Evolutionary conservation across 1,140 invertebrate species (phyloP), one percentile per base, ranked within the genome.

Genomic region (Xylocopa sonorina): DNA sequence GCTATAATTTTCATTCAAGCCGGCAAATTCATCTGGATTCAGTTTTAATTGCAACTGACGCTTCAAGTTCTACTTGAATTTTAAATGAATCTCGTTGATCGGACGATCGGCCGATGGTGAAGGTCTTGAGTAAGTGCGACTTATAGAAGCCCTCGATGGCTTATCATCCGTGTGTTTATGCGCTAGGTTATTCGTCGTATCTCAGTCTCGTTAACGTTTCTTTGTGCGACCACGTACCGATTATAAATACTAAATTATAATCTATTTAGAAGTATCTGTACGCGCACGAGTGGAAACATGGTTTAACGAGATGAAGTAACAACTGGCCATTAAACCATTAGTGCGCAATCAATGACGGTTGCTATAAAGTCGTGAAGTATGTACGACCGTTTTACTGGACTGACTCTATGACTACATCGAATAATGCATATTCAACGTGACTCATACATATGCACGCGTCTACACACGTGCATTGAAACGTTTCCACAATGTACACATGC

Each of bases 361-460:
- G 57, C 27, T 12, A n/a, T n/a, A 69, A 73, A 72, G 48, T 58
- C 29, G 58, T 73, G 69, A 78, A 73, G 75, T 51, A n/a, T n/a
- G n/a, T n/a, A 73, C 34, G 76, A 72, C 38, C 48, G 41, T 72
- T 64, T 73, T 72, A 50, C 29, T 10, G 21, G 48, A 73, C 68
- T 78, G 48, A 73, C 68, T 78, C 67, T 60, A 71, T 78, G 55
- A 78, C 29, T 38, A 58, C 41, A 71, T 51, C 34, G 67, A 53
- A 55, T 64, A 51, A 73, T 78, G 69, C 69, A 78, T 78, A 78
- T 78, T 78, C 77, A 78, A 78, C 77, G 68, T 3, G 46, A 41
- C 24, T 29, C 51, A 18, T 51, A n/a, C 7, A 4, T 38, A 14
- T 4, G n/a, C 32, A 41, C 16, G n/a, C 27, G 14, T 50, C 9